Percentiles rank a stretch among this genome's conserved stretches.
Evolutionary conservation across 1,140 invertebrate species (phyloP).

Genomic region (Apis dorsata): DNA sequence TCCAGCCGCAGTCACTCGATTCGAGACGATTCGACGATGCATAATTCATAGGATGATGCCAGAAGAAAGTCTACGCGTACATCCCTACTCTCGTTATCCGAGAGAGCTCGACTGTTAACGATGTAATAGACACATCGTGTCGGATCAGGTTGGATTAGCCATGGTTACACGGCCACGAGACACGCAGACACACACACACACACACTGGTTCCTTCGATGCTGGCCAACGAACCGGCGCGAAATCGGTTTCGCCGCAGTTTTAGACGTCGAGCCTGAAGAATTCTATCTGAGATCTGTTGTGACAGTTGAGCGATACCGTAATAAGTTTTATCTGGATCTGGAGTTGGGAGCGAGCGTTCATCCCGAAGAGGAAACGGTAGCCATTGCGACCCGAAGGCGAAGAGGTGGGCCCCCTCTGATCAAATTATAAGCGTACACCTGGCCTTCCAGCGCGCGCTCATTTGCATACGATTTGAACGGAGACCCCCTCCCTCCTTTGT

Average conservation of each 20-base stretch:
- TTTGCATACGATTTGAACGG: slow-evolving; percentile 73
- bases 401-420: slow-evolving; percentile 39
- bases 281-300: slow-evolving; percentile 69
- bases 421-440: slow-evolving; percentile 72
- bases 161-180: slow-evolving; percentile 35
- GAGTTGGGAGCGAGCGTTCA: slow-evolving; percentile 13
- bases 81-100: slow-evolving; percentile 15
- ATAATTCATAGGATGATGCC: slow-evolving; percentile 27
- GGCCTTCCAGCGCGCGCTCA: slow-evolving; percentile 61
- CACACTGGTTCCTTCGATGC: slow-evolving; percentile 17
- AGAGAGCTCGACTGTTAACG: slow-evolving; percentile 36
- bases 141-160: slow-evolving; percentile 44
- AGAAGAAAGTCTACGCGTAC: background rate
- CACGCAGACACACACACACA: background rate
- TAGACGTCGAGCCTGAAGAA: slow-evolving; percentile 55
- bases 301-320: slow-evolving; percentile 68
- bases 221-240: slow-evolving; percentile 33
- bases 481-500: slow-evolving; percentile 8
- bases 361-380: slow-evolving; percentile 41
- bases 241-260: slow-evolving; percentile 51
- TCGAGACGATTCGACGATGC: slow-evolving; percentile 32
- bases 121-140: slow-evolving; percentile 51
- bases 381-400: slow-evolving; percentile 9
- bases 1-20: background rate
- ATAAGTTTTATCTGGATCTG: slow-evolving; percentile 64